Evolutionary conservation across 2,797 vertebrate genomes (phyloP).

Genomic region (Phataginus tricuspis): DNA sequence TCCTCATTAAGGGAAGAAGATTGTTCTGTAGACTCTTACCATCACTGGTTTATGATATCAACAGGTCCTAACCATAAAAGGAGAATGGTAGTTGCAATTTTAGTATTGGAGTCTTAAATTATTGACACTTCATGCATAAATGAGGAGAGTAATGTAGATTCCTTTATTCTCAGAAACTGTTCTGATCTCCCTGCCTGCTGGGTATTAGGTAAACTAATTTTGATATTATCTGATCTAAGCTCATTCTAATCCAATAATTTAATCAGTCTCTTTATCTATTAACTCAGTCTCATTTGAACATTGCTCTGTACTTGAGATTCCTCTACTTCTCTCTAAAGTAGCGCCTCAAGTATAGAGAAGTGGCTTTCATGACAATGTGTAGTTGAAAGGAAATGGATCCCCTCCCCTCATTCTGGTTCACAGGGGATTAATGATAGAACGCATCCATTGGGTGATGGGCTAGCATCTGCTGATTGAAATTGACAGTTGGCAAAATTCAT

Average conservation of each 20-base stretch:
- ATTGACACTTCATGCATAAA: not conserved
- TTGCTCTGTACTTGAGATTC: constrained; percentile 12
- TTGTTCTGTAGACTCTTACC: not conserved
- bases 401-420: not conserved
- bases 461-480: not conserved
- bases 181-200: not conserved
- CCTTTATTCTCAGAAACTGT: not conserved
- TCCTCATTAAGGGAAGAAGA: constrained; percentile 42
- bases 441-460: not conserved
- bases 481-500: not conserved
- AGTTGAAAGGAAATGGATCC: not conserved
- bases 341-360: not conserved
- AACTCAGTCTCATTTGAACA: not conserved
- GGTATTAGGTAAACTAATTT: constrained; percentile 19
- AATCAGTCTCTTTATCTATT: not conserved
- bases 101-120: constrained; percentile 7
- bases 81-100: not conserved
- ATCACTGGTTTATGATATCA: not conserved
- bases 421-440: not conserved
- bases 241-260: not conserved
- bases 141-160: not conserved
- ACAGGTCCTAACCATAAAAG: not conserved
- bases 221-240: not conserved
- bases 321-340: constrained; percentile 10
- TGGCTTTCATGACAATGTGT: not conserved